A percentile compares a stretch with the other conserved stretches of the same genome.
These are phyloP conservation scores for Neodiprion fabricii DNA, from an alignment of 1,140 invertebrate species.

Conservation along the genomic window DNA sequence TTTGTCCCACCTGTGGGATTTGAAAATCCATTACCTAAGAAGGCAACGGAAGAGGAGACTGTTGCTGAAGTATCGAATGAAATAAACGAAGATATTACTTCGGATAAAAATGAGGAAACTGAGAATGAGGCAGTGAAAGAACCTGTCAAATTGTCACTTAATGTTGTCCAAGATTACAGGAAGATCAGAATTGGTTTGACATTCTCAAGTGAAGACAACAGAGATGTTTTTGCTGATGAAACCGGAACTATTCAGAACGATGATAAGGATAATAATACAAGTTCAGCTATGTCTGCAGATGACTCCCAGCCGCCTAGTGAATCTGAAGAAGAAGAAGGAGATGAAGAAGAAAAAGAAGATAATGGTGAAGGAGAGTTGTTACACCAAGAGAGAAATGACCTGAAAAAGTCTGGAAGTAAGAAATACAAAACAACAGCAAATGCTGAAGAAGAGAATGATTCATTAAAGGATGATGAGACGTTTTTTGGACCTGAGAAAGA, in stretches of 20 bases:
- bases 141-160: conserved; percentile 35
- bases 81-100: conserved; percentile 35
- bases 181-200: conserved; percentile 80
- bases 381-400: conserved; percentile 14
- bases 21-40: conserved; percentile 66
- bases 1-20: conserved; percentile 86
- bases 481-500: conserved; percentile 40
- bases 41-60: conserved; percentile 24
- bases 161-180: conserved; percentile 78
- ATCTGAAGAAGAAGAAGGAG: conserved; percentile 39
- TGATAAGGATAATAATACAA: conserved; percentile 51
- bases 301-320: conserved; percentile 24
- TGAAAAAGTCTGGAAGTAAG: conserved; percentile 57
- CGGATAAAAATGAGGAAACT: conserved; percentile 3
- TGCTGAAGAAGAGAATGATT: conserved; percentile 63
- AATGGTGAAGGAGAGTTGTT: conserved; percentile 31
- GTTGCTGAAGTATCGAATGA: conserved; percentile 34
- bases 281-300: background rate
- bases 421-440: conserved; percentile 51
- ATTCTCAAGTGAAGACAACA: conserved; percentile 70
- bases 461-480: conserved; percentile 42
- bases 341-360: conserved; percentile 35
- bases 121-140: conserved; percentile 40
- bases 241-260: conserved; percentile 61
- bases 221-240: conserved; percentile 43